Conservation (phyloP, 2,797 vertebrate species). For the Bryconaethiops microstoma region DNA sequence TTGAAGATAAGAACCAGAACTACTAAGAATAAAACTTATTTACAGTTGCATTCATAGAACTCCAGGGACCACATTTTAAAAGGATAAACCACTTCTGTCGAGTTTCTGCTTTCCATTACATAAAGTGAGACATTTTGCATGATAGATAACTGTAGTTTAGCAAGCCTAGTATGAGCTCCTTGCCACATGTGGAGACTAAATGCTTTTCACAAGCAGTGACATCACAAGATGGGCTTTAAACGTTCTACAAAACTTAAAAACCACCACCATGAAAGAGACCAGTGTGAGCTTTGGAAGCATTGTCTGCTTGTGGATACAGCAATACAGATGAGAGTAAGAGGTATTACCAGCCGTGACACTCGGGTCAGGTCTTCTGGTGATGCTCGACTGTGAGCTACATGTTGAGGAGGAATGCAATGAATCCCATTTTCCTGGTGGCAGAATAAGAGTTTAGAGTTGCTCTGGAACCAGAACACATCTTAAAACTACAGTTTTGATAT, state of each 20-base stretch:
- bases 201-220: slow-evolving; percentile 16
- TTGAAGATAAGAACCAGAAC: slow-evolving; percentile 33
- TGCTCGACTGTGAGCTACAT: slow-evolving; percentile 76
- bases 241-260: slow-evolving; percentile 9
- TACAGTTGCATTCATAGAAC: slow-evolving; percentile 42
- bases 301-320: neutral
- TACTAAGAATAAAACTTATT: slow-evolving; percentile 28
- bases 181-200: slow-evolving; percentile 32
- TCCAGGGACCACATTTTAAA: slow-evolving; percentile 32
- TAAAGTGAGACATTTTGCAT: slow-evolving; percentile 39
- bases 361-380: slow-evolving; percentile 84
- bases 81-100: slow-evolving; percentile 38
- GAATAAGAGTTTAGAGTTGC: slow-evolving; percentile 24
- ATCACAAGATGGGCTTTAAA: slow-evolving; percentile 31
- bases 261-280: neutral
- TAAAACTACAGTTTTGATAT: neutral
- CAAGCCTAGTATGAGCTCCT: neutral
- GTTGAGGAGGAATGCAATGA: slow-evolving; percentile 75
- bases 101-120: slow-evolving; percentile 39
- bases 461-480: neutral
- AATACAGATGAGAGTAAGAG: neutral
- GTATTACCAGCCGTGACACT: slow-evolving; percentile 84
- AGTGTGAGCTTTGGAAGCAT: slow-evolving; percentile 23
- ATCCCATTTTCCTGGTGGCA: slow-evolving; percentile 74
- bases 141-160: slow-evolving; percentile 26